Conservation (phyloP, 2,797 vertebrate genomes). For the Acanthornis magna region DNA sequence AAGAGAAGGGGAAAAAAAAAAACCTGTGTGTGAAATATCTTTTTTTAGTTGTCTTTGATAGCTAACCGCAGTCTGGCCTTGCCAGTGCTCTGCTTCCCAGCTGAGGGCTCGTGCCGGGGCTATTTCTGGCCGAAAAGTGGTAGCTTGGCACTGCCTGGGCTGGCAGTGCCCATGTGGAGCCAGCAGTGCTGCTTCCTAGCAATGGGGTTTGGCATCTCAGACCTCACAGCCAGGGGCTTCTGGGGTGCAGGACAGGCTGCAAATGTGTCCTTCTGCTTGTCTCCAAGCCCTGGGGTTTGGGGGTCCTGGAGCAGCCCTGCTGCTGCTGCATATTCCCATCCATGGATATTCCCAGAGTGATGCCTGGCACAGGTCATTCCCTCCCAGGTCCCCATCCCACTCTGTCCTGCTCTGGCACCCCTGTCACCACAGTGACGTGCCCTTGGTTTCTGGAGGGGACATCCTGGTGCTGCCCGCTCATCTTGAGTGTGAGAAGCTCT, state of each 20-base stretch:
- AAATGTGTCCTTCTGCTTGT: neutral
- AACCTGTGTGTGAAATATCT: neutral
- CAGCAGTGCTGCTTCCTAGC: neutral
- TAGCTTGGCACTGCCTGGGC: neutral
- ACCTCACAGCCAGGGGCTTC: neutral
- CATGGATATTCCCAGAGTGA: neutral
- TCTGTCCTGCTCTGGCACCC: neutral
- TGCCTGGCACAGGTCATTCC: neutral
- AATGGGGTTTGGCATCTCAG: neutral
- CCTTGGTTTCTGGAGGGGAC: neutral
- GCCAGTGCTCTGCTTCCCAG: neutral
- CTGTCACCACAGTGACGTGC: neutral
- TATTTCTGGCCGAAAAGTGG: slow-evolving; percentile 32
- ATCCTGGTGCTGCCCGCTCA: neutral
- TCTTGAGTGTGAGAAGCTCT: neutral
- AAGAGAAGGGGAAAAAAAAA: too few relatives aligned
- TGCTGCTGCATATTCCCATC: rapidly evolving
- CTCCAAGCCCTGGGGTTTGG: neutral
- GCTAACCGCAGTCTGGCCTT: slow-evolving; percentile 13
- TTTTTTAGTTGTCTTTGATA: slow-evolving; percentile 63
- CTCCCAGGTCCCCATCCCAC: neutral
- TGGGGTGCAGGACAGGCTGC: neutral
- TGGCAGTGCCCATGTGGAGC: neutral
- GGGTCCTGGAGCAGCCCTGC: neutral
- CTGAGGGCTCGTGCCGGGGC: neutral